Conservation (phyloP, 2,888 invertebrate genomes). For the Heliconius sara region DNA sequence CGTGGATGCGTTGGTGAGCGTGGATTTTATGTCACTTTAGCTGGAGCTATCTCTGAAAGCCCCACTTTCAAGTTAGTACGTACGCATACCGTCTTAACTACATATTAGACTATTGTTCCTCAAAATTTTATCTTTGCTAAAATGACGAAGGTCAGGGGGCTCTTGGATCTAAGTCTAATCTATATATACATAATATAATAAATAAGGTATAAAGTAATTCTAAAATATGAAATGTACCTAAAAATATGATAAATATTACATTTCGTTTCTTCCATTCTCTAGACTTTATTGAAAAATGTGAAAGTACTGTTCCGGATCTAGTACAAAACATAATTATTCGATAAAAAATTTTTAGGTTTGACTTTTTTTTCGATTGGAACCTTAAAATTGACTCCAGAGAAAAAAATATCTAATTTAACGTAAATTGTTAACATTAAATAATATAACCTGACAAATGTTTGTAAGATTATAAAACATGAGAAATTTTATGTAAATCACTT, state of each 20-base stretch:
- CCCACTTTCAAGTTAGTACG: no score
- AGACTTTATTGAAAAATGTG: neutral
- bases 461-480: neutral
- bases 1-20: no score
- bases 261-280: neutral
- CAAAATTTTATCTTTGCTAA: no score
- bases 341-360: neutral
- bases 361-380: neutral
- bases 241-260: neutral
- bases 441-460: neutral
- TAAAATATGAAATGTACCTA: neutral
- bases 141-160: no score
- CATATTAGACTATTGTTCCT: no score
- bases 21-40: no score
- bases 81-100: no score
- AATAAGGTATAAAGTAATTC: neutral
- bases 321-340: neutral
- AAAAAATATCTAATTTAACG: neutral
- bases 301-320: neutral
- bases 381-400: neutral
- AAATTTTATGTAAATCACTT: neutral
- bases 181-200: no score
- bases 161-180: no score
- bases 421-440: conserved; percentile 5
- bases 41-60: no score